Percentiles rank a stretch among this genome's conserved stretches.
Evolutionary conservation across 2,113 vertebrate genomes (phyloP).

Genomic region (Anoplopoma fimbria): DNA sequence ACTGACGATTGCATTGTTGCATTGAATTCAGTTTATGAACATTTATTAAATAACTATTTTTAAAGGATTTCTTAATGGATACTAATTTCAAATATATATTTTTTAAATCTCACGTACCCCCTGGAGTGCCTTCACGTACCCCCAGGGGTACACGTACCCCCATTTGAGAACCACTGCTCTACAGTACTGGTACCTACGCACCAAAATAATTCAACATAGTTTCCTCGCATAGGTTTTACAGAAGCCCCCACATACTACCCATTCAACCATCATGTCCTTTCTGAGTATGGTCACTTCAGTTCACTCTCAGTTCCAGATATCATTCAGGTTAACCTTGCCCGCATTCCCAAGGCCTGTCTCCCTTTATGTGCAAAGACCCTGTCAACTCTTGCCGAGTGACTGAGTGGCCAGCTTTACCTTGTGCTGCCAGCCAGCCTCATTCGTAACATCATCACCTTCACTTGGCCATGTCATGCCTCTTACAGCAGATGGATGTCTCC

Average conservation of each 20-base stretch:
- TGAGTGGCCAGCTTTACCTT: conserved; percentile 76
- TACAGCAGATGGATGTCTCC: conserved; percentile 73
- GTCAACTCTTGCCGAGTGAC: conserved; percentile 66
- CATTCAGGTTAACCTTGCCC: conserved; percentile 68
- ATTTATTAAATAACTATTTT: no score
- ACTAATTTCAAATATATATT: no score
- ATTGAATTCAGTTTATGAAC: no score
- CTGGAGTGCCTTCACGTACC: no score
- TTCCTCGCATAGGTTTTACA: background rate
- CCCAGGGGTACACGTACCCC: no score
- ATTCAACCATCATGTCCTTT: conserved; percentile 22
- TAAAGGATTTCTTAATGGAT: no score
- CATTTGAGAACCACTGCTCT: no score
- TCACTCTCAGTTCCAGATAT: conserved; percentile 52
- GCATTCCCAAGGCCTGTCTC: conserved; percentile 63
- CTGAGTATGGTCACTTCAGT: conserved; percentile 44
- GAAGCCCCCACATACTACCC: background rate
- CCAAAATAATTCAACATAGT: conserved; percentile 2
- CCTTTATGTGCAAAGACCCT: conserved; percentile 50
- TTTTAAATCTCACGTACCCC: no score
- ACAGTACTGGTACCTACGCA: no score
- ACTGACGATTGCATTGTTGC: no score
- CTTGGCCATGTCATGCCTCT: conserved; percentile 75
- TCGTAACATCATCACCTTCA: conserved; percentile 83
- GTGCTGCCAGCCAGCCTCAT: conserved; percentile 76